Base-by-base conservation (phyloP, 2,888 invertebrate species). In the Celastrina argiolus region DNA sequence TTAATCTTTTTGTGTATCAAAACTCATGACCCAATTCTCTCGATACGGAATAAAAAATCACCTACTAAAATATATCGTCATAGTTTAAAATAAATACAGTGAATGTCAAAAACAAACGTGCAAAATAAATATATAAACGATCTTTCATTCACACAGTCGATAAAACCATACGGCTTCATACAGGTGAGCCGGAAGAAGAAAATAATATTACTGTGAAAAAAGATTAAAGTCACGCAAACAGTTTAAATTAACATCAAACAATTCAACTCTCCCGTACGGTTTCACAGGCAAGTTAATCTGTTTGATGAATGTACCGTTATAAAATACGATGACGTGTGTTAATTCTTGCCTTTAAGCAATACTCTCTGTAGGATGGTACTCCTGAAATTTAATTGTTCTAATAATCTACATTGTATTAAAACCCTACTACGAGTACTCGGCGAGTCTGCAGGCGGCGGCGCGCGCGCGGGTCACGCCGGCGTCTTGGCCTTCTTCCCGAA, bases 401-500 rank as follows among this genome's bases (percentile, higher is more conserved):
- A 51, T 51, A 51, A 1, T 51, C 51, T 51, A 51, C 51, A 22
- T 22, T 14, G 51, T 51, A 22, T 22, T 26, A 45, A 45, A 45
- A 64, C 36, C 64, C 56, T 64, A 64, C 51, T 64, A 56, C 22
- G 51, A 56, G 80, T 81, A 85, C 85, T 2, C 16, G n/a, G 58
- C n/a, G 16, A 34, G 34, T 31, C 84, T 36, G 64, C 45, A 10
- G 56, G 51, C 36, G 64, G 39, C 42, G 26, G 8, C 41, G 28
- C 31, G 45, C 67, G 31, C 63, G 64, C 26, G 66, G 28, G 87
- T 91, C 91, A 91, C 88, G 90, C 91, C 64, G 88, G 87, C 5
- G 91, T 85, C 76, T 94, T 94, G 59, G 89, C 82, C 74, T 93
- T 94, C 78, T 93, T 93, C 0, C 92, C 84, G 78, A 94, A 94